Evolutionary conservation across 2,797 vertebrate genomes (phyloP), one percentile per base, ranked within the genome.

Genomic region (Coccyzus lansbergi): DNA sequence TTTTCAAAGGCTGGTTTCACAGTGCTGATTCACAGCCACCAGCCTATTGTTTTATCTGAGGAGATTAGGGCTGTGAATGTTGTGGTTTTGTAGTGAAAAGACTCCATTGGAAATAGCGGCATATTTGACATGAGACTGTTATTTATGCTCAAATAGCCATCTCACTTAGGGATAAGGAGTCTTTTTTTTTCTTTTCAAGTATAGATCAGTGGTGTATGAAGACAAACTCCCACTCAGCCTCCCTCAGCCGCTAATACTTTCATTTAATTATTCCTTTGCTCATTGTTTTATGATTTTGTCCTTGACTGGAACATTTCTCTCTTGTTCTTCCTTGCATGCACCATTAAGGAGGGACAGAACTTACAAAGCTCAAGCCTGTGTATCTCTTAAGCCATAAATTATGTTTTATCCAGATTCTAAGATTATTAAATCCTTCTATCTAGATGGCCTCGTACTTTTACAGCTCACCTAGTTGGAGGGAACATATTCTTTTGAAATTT

Each of bases 301-400:
- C 97, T 98, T 98, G 97, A 94, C 96, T 95, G 93, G 68, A 94
- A 90, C 59, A 71, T 83, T 94, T 96, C 71, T 93, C 81, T 96
- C 59, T 78, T 72, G n/a, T 87, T 94, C 92, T 96, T 90, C 72
- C 67, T 85, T 92, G 67, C 77, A 93, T 92, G 91, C 75, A 68
- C 44, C 82, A 84, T 83, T 95, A 79, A 92, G 74, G 74, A 86
- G 78, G 72, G 33, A 67, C 83, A 63, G 82, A 85, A 86, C 76
- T 94, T 95, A 33, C 1, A 79, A 80, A 89, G 44, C 87, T 95
- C 60, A 92, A 80, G 55, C 44, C 81, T 83, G 34, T 86, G 77
- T 88, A 87, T 65, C 67, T 93, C 55, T 90, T 80, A 86, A 81
- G 75, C 72, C 31, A 90, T 97, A 97, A 96, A 96, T 97, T 95